A percentile compares a stretch with the other conserved stretches of the same genome.
These are phyloP conservation scores for Mimachlamys varia DNA, from an alignment of 2,888 invertebrate species.

Conservation along the genomic window DNA sequence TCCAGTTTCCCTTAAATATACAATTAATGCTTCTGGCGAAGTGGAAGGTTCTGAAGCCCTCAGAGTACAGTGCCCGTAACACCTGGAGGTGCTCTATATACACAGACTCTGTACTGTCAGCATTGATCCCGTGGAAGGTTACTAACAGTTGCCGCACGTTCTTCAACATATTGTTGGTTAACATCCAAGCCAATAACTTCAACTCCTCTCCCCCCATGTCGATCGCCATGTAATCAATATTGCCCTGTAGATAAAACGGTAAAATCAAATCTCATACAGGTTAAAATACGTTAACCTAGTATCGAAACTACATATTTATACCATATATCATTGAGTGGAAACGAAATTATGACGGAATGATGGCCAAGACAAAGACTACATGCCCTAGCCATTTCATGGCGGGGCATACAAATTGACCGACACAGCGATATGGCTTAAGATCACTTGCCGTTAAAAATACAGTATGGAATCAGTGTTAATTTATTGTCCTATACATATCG, in stretches of 20 bases:
- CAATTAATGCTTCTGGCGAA: neutral
- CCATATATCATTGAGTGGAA: no score
- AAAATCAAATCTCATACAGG: no score
- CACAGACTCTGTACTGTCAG: neutral
- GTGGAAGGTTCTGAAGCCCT: neutral
- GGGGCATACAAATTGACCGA: no score
- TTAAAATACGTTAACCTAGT: no score
- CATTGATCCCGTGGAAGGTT: neutral
- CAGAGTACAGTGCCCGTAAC: neutral
- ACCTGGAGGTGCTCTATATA: neutral
- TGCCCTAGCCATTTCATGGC: no score
- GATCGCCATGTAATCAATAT: neutral
- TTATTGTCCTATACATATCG: no score
- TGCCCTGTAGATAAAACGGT: neutral
- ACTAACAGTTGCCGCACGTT: neutral
- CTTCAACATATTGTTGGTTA: neutral
- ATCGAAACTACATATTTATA: neutral
- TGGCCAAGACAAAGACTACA: no score
- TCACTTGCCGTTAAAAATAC: no score
- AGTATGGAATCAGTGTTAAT: no score
- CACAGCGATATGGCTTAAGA: no score
- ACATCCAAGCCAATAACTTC: neutral
- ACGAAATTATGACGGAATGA: no score
- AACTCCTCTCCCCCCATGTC: neutral
- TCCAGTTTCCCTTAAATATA: neutral